Percentiles rank a stretch among this genome's conserved stretches.
These are phyloP conservation scores for Tinamus major DNA, from an alignment of 2,797 vertebrate genomes.

Conservation along the genomic window DNA sequence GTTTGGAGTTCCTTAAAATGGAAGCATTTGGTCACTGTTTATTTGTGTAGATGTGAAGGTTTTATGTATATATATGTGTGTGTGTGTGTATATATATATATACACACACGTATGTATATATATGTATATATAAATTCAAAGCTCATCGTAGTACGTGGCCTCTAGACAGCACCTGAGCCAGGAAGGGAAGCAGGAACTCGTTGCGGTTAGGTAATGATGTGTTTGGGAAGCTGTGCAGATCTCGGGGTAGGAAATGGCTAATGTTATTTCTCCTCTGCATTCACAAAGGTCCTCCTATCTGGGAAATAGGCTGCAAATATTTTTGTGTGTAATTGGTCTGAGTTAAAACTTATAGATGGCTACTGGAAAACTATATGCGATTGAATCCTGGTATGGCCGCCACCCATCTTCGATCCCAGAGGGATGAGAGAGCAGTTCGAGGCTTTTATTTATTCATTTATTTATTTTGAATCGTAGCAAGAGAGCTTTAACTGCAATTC, in stretches of 20 bases:
- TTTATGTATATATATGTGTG: too few relatives aligned
- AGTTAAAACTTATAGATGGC: neutral
- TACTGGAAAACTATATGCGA: neutral
- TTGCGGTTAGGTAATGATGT: neutral
- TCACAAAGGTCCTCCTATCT: neutral
- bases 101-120: too few relatives aligned
- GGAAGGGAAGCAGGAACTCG: neutral
- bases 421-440: neutral
- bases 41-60: neutral
- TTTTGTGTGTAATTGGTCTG: neutral
- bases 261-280: neutral
- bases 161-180: neutral
- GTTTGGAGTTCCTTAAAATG: neutral
- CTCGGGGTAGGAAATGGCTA: neutral
- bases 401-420: neutral
- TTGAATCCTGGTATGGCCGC: neutral
- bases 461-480: neutral
- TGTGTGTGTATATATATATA: too few relatives aligned
- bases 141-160: neutral
- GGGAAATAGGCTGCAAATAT: neutral
- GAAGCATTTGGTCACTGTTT: neutral
- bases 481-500: neutral
- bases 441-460: neutral
- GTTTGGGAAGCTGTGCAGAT: neutral
- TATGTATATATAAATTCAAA: too few relatives aligned